A percentile compares a stretch with the other conserved stretches of the same genome.
Evolutionary conservation across 2,888 invertebrate genomes (phyloP).

Genomic region (Heliconius erato): DNA sequence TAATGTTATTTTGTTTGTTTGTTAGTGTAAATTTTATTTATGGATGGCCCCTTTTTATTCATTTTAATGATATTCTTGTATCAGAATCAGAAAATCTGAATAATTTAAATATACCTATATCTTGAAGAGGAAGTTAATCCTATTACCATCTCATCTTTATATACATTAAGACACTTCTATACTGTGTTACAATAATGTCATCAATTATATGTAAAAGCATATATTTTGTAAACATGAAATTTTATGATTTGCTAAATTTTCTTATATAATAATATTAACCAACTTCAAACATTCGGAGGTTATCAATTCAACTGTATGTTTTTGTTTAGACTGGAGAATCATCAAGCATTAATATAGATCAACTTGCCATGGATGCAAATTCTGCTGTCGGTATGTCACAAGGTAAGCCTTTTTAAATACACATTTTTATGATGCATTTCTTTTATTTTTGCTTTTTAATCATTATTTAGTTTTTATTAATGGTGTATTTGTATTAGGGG

Average conservation of each 20-base stretch:
- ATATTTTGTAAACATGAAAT: no score
- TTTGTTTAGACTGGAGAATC: slow-evolving; percentile 68
- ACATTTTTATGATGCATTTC: slow-evolving; percentile 12
- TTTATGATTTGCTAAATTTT: no score
- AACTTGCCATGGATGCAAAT: slow-evolving; percentile 66
- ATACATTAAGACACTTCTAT: not conserved
- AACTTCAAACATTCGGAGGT: not conserved
- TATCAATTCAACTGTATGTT: not conserved
- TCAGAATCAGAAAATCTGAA: not conserved
- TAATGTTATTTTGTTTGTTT: no score
- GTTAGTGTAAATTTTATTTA: not conserved
- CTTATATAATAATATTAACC: no score
- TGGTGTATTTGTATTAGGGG: not conserved
- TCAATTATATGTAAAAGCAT: not conserved
- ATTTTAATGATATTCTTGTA: not conserved
- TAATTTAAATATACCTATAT: not conserved
- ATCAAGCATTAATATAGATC: slow-evolving; percentile 70
- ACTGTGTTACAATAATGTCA: not conserved
- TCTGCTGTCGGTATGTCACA: slow-evolving; percentile 64
- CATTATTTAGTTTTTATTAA: not conserved
- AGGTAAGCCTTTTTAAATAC: slow-evolving; percentile 61
- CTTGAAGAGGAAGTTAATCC: not conserved
- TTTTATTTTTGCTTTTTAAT: slow-evolving; percentile 3
- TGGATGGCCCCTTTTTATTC: not conserved
- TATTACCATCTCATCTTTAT: not conserved